phyloP scores from a whole-genome alignment of 2,797 vertebrate species.

The Rhabdophis nuchalis region DNA sequence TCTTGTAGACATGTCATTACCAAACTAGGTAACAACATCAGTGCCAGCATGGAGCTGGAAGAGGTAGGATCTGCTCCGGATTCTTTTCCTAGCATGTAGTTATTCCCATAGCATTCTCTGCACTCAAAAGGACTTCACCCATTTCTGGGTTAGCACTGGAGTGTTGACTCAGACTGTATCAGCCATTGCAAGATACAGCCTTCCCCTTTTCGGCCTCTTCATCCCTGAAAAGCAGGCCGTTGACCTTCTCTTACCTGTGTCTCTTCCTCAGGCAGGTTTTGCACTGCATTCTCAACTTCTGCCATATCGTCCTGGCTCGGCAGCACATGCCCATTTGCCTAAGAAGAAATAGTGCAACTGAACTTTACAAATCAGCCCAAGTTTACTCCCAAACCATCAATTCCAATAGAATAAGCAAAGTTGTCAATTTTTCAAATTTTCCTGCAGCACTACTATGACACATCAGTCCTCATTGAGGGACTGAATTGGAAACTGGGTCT shows the following conservation, averaged over 20 bases:
- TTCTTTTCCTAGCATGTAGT: background rate
- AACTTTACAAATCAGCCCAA: too few relatives aligned
- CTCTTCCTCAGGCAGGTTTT: conserved; percentile 69
- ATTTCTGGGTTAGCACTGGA: background rate
- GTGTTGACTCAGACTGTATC: background rate
- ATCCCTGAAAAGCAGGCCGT: background rate
- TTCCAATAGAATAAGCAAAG: too few relatives aligned
- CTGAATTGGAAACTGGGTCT: too few relatives aligned
- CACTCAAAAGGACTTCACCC: background rate
- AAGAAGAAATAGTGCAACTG: conserved; percentile 48
- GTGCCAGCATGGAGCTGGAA: background rate
- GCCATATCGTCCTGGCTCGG: conserved; percentile 50
- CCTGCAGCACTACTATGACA: too few relatives aligned
- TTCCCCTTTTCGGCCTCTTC: background rate
- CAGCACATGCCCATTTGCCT: conserved; percentile 67
- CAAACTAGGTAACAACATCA: background rate
- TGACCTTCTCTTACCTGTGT: conserved; percentile 63
- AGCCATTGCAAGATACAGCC: background rate
- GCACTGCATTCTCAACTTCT: conserved; percentile 56
- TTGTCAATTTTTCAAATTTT: too few relatives aligned
- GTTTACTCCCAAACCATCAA: too few relatives aligned
- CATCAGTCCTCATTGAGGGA: too few relatives aligned
- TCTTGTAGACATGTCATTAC: background rate
- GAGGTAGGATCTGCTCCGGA: background rate
- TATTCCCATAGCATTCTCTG: background rate